Base-by-base conservation (phyloP, 2,113 vertebrate genomes). In the Sprattus sprattus region DNA sequence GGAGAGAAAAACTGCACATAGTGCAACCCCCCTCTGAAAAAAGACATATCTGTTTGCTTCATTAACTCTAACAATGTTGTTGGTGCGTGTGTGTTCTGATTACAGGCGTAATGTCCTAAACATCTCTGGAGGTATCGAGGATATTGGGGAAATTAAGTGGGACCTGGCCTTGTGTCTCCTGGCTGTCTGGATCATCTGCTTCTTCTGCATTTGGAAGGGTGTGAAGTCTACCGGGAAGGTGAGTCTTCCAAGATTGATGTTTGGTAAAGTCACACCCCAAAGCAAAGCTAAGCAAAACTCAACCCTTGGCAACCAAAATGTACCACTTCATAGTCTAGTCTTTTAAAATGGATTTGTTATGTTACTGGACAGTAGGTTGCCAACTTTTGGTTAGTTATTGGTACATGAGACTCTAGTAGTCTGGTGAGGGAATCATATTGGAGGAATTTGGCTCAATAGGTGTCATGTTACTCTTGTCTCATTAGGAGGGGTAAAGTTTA, bases 181-280 rank as follows among this genome's bases (percentile, higher is more conserved):
- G 67, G 94, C 97, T 0, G 95, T 98, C 90, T 99, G 98, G 98
- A 94, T 99, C 91, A 95, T 99, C 93, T 99, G 97, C 89, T 99
- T 99, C 94, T 99, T 99, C 95, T 99, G 98, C 94, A 99, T 99
- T 94, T 99, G 98, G 98, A 99, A 99, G 93, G 98, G 98, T 32
- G 97, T 99, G 89, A 97, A 97, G 90, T 98, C 98, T 86, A 99
- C 98, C 0, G 98, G 98, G 88, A 99, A 99, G 94, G 98, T 99
- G 92, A 95, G 94, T 88, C 44, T 49, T 39, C 32, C 11, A 2
- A 39, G 10, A 78, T 67, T 28, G 9, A 11, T 28, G n/a, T 67
- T 67, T 28, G 28, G n/a, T 67, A 9, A 10, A 7, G 4, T 6
- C 4, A n/a, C 20, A 25, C 64, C n/a, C 25, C 4, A 28, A 71